Evolutionary conservation across 2,113 vertebrate species (phyloP).

Genomic region (Solenodon paradoxus): DNA sequence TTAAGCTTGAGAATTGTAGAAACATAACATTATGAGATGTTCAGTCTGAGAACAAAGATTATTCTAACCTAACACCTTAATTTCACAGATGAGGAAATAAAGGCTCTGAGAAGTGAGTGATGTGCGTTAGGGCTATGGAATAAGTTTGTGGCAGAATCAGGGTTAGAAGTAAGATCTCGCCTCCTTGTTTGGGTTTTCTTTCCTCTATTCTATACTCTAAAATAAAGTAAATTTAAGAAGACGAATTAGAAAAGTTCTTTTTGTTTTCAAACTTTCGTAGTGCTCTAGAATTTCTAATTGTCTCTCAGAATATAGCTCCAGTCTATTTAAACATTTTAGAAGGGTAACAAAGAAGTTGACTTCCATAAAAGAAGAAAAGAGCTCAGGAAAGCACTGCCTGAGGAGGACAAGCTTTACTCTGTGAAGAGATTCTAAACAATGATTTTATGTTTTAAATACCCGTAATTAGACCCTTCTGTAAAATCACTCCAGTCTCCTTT

Average conservation of each 20-base stretch:
- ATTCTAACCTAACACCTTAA: neutral
- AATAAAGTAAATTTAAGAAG: slow-evolving; percentile 23
- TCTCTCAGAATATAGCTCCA: slow-evolving; percentile 27
- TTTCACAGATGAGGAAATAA: neutral
- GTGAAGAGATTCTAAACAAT: slow-evolving; percentile 39
- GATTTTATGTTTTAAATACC: slow-evolving; percentile 48
- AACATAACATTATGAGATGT: neutral
- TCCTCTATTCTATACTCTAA: neutral
- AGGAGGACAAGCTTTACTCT: neutral
- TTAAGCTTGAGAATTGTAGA: slow-evolving; percentile 14
- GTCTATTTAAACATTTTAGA: slow-evolving; percentile 46
- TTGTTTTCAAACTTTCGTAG: neutral
- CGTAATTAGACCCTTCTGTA: slow-evolving; percentile 27
- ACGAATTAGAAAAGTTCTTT: slow-evolving; percentile 6
- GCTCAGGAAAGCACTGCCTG: slow-evolving; percentile 10
- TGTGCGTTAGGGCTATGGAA: neutral
- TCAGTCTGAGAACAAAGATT: neutral
- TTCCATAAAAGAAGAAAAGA: slow-evolving; percentile 37
- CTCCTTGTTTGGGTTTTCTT: neutral
- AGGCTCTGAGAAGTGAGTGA: neutral
- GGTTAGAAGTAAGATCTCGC: neutral
- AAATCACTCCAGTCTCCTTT: slow-evolving; percentile 9
- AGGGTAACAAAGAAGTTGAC: slow-evolving; percentile 27
- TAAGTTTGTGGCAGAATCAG: neutral
- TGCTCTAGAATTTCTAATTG: slow-evolving; percentile 27